These are phyloP conservation scores for Sipha maydis DNA, from an alignment of 2,888 invertebrate genomes.

Conservation along the genomic window DNA sequence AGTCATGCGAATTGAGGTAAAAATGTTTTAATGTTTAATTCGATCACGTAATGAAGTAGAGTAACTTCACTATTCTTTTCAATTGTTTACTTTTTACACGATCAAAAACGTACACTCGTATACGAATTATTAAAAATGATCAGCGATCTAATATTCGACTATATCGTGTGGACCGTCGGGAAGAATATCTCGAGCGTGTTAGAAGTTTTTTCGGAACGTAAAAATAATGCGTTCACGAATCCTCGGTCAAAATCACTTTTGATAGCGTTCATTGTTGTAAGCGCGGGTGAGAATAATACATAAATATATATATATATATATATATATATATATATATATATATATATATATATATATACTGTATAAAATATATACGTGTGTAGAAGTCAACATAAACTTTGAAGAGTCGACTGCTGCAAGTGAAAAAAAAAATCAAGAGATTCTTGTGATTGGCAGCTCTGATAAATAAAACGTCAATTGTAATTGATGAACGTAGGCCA, in stretches of 20 bases:
- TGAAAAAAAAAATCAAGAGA: slow-evolving; percentile 39
- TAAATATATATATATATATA: neutral
- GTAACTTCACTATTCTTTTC: neutral
- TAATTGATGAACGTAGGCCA: slow-evolving; percentile 54
- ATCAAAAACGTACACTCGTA: too few species aligned
- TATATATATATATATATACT: too few species aligned
- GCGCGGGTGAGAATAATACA: neutral
- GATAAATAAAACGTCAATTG: slow-evolving; percentile 60
- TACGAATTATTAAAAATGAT: too few species aligned
- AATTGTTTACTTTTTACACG: neutral
- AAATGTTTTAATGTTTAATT: too few species aligned
- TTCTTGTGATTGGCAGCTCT: slow-evolving; percentile 51
- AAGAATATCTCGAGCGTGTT: slow-evolving; percentile 19
- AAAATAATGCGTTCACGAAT: slow-evolving; percentile 17
- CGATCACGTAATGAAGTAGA: neutral
- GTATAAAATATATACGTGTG: neutral
- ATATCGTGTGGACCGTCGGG: too few species aligned
- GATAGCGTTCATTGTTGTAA: slow-evolving; percentile 26
- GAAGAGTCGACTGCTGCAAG: slow-evolving; percentile 14
- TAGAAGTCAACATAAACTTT: slow-evolving; percentile 44
- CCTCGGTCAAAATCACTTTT: slow-evolving; percentile 20
- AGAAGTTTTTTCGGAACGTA: slow-evolving; percentile 1
- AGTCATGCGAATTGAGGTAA: neutral
- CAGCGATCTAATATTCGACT: too few species aligned
- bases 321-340: neutral